Evolutionary conservation across 1,140 invertebrate genomes (phyloP), one percentile per base, ranked within the genome.

Genomic region (Proales similis): DNA sequence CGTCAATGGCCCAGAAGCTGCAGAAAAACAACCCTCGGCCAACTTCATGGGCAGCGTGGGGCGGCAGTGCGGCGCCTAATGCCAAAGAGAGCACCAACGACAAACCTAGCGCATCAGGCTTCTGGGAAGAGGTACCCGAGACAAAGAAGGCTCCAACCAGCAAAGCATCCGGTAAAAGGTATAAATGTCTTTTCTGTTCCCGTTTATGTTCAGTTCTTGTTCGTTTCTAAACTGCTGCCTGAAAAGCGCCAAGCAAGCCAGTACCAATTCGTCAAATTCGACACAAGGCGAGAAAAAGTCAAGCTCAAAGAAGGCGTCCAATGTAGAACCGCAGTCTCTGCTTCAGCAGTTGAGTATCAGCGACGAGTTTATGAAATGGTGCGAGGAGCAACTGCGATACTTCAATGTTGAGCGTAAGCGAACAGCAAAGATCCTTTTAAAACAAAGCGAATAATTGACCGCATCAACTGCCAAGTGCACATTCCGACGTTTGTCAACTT

Each of bases 341-440:
- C 45, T 57, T 14, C 26, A 30, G n/a, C 39, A 57, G 17, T 42
- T 57, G 51, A 57, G 36, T n/a, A 57, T 57, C 11, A 42, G 36
- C 12, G 51, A 57, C 12, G 51, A 57, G 36, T 57, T 57, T 42
- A 57, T 57, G 51, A 42, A 39, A 57, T 57, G 51, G 51, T 57
- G 51, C 12, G 22, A 39, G 19, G 51, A 57, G 12, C 51, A 57
- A 39, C 36, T 57, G 7, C 39, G 30, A 57, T 36, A 57, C 29
- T 57, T 57, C 36, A 36, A 57, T 9, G 51, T 24, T 42, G 51
- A 57, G 19, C 45, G 51, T 57, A 57, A 57, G n/a, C n/a, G n/a
- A n/a, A n/a, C n/a, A 24, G 7, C 11, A 32, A 29, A 12, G 30
- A 4, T 20, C 9, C 11, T 14, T 17, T 42, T 3, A 7, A 19